Base-by-base conservation (phyloP, 2,888 invertebrate species). In the Cerastis leucographa region DNA sequence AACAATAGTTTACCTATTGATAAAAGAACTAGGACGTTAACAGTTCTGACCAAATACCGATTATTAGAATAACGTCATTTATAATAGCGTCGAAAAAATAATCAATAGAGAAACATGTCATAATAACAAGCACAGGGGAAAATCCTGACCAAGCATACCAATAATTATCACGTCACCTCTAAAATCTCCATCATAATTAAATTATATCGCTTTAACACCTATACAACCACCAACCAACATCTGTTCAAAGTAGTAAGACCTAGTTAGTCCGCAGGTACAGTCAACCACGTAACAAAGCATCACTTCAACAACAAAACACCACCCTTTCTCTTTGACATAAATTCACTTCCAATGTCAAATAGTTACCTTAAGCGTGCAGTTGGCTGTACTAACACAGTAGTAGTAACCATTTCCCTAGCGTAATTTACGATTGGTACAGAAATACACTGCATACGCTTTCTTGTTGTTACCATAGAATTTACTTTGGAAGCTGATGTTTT, bases 361-460 rank as follows among this genome's bases (percentile, higher is more conserved):
- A 12, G n/a, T 54, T 29, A 42, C 25, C 14, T 9, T 74, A 14
- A 22, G 35, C 62, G 19, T 22, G 29, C 19, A 66, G 61, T 54
- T 29, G 54, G 54, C 5, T 46, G 51, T 70, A 81, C 70, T 44
- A 49, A 65, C 49, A 46, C 40, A 73, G 66, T 66, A 81, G 69
- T 67, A 67, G 73, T 68, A 56, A 61, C 78, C 66, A 78, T 84
- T 84, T 86, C 59, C 51, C 35, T 59, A 44, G 14, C 35, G 49
- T 74, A 83, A 79, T 84, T 84, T 84, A 86, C 29, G 74, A 64
- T 62, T 29, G 22, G 66, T 49, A 72, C 71, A 62, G 66, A 83
- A 84, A 74, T 86, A 78, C 69, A 74, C 46, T 61, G 70, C 73
- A 72, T 44, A 54, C 66, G 66, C 49, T 83, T 78, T 74, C 74